Base-by-base conservation (phyloP, 2,113 vertebrate genomes). In the Apus apus region DNA sequence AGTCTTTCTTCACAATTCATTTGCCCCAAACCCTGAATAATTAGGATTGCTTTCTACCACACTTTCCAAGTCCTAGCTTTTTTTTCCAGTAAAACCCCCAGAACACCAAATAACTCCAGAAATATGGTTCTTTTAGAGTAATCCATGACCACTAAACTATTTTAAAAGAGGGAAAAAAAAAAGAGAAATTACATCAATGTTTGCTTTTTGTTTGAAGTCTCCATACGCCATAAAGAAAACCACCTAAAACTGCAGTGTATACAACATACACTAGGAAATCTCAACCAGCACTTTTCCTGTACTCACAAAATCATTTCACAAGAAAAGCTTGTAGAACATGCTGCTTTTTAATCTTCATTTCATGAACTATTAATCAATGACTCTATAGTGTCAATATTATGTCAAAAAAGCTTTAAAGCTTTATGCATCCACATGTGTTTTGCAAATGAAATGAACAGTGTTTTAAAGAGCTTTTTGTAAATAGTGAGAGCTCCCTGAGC, bases 1-100 rank as follows among this genome's bases (percentile, higher is more conserved):
- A 95, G 90, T 76, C 93, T 97, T 80, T 94, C 90, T 90, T 95
- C 90, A 75, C 76, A 90, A 93, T 84, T 73, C 65, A 67, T 87
- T 86, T 92, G 76, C 76, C 77, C 83, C 77, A 87, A 85, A 66
- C 60, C n/a, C 90, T 84, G 90, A 92, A 92, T 94, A 96, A 97
- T 94, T 82, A 90, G 76, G 30, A 57, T 68, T 96, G 79, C 53
- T 90, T 92, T 87, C 86, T 75, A 90, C 54, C 40, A 81, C 43
- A 46, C 56, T 94, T 81, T 50, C 36, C 43, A 93, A 54, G 16
- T 68, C 48, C 72, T 12, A 43, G 23, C 51, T 50, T 1, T 6
- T 1, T 6, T 71, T 91, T 46, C 62, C 57, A 87, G 36, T 45
- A 90, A 95, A 93, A 95, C 68, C 48, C 15, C n/a, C 40, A 84